phyloP scores from a whole-genome alignment of 2,888 invertebrate genomes.

The Drosophila flavopinicola region DNA sequence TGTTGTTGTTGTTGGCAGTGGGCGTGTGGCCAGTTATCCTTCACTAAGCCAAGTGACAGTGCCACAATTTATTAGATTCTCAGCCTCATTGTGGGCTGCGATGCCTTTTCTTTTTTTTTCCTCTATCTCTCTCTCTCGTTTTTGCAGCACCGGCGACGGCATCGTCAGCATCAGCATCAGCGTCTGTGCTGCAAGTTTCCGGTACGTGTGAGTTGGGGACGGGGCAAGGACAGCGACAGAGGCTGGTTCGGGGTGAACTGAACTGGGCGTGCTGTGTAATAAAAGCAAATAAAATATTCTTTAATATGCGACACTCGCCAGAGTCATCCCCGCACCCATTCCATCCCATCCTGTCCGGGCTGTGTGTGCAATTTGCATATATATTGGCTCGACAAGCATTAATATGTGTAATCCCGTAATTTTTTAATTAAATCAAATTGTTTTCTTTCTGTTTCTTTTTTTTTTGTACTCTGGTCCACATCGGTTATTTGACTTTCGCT shows the following conservation, averaged over 20 bases:
- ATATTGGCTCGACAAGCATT: constrained; percentile 81
- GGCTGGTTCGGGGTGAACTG: constrained; percentile 32
- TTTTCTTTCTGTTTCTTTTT: constrained; percentile 58
- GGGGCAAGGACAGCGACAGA: not conserved
- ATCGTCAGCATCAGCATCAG: constrained; percentile 46
- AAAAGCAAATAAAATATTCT: constrained; percentile 80
- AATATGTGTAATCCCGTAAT: constrained; percentile 81
- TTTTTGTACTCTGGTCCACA: constrained; percentile 4
- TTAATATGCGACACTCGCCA: constrained; percentile 78
- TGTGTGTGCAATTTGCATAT: constrained; percentile 78
- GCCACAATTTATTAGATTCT: constrained; percentile 81
- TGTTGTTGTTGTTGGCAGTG: constrained; percentile 31
- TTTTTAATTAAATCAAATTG: constrained; percentile 83
- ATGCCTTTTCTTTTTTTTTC: constrained; percentile 30
- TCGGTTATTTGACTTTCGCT: constrained; percentile 17
- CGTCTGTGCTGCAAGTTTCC: constrained; percentile 76
- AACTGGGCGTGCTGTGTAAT: constrained; percentile 70
- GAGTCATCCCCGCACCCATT: constrained; percentile 30
- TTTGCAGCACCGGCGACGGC: constrained; percentile 34
- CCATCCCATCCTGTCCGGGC: constrained; percentile 17
- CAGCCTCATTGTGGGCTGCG: constrained; percentile 67
- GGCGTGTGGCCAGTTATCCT: constrained; percentile 80
- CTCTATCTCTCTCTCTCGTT: constrained; percentile 11
- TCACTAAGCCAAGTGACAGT: constrained; percentile 81
- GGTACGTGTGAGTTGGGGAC: constrained; percentile 46